Conservation (phyloP, 2,888 invertebrate species). For the Sceliomorpha sp. region DNA sequence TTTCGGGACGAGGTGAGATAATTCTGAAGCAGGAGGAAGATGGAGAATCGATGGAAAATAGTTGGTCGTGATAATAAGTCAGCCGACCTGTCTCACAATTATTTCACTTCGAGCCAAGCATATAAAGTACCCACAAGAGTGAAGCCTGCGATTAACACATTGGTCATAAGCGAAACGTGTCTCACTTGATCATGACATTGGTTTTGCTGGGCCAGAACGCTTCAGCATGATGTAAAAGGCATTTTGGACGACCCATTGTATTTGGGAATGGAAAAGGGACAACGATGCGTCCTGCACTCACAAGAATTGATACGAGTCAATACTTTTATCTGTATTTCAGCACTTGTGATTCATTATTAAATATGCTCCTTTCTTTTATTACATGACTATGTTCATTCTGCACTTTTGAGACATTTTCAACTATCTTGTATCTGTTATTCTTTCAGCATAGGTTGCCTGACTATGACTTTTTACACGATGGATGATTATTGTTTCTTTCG, state of each 20-base stretch:
- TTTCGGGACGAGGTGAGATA: too few relatives aligned
- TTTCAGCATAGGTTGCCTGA: slow-evolving; percentile 69
- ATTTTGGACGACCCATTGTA: slow-evolving; percentile 51
- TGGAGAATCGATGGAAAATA: too few relatives aligned
- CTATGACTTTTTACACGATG: slow-evolving; percentile 51
- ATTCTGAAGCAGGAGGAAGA: too few relatives aligned
- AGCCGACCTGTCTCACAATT: too few relatives aligned
- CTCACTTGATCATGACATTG: slow-evolving; percentile 45
- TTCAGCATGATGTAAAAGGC: slow-evolving; percentile 54
- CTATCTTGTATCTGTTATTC: slow-evolving; percentile 53
- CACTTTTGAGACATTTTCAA: slow-evolving; percentile 45
- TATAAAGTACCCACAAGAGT: too few relatives aligned
- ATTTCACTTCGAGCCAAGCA: too few relatives aligned
- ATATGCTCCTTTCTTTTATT: slow-evolving; percentile 46
- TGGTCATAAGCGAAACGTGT: slow-evolving; percentile 30
- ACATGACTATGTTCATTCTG: slow-evolving; percentile 55
- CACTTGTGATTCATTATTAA: slow-evolving; percentile 48
- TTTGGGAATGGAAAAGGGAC: slow-evolving; percentile 50
- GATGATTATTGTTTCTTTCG: slow-evolving; percentile 39
- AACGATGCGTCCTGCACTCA: slow-evolving; percentile 47
- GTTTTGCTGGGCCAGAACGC: slow-evolving; percentile 37
- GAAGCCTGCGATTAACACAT: slow-evolving; percentile 33
- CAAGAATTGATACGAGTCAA: slow-evolving; percentile 37
- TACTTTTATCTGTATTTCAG: slow-evolving; percentile 44
- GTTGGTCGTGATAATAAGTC: too few relatives aligned